Evolutionary conservation across 2,888 invertebrate species (phyloP).

Genomic region (Hirtodrosophila trivittata): DNA sequence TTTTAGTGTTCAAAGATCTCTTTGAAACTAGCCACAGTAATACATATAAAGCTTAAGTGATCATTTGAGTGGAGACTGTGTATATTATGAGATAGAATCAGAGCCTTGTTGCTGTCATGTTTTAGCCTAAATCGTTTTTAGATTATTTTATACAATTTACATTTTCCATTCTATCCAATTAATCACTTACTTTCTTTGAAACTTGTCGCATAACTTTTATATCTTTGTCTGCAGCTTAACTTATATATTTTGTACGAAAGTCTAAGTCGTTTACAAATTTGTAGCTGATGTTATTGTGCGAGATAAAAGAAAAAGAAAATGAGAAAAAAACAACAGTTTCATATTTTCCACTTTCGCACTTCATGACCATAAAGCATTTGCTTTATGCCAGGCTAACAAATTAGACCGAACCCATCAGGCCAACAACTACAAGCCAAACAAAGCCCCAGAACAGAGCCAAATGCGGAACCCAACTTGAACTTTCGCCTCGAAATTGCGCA

Average conservation of each 20-base stretch:
- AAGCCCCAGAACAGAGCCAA: constrained; percentile 35
- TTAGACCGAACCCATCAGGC: constrained; percentile 59
- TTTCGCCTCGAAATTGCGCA: constrained; percentile 72
- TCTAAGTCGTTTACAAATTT: constrained; percentile 14
- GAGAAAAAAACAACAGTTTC: constrained; percentile 44
- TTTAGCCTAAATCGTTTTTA: no score
- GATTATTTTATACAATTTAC: no score
- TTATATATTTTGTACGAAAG: not conserved
- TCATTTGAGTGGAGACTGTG: no score
- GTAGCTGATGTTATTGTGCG: constrained; percentile 33
- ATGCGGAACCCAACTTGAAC: constrained; percentile 69
- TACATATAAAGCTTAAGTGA: no score
- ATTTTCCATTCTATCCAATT: not conserved
- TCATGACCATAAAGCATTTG: constrained; percentile 78
- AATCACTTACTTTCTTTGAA: not conserved
- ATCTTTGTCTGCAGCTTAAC: constrained; percentile 14
- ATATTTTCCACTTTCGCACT: constrained; percentile 79
- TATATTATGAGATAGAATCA: no score
- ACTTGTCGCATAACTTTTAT: not conserved
- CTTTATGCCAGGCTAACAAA: constrained; percentile 64
- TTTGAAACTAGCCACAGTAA: no score
- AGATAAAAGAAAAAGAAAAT: constrained; percentile 33
- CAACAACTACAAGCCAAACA: constrained; percentile 35
- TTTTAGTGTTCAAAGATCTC: no score
- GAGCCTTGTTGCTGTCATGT: no score